phyloP scores from a whole-genome alignment of 2,797 vertebrate genomes.

The Alosa sapidissima region DNA sequence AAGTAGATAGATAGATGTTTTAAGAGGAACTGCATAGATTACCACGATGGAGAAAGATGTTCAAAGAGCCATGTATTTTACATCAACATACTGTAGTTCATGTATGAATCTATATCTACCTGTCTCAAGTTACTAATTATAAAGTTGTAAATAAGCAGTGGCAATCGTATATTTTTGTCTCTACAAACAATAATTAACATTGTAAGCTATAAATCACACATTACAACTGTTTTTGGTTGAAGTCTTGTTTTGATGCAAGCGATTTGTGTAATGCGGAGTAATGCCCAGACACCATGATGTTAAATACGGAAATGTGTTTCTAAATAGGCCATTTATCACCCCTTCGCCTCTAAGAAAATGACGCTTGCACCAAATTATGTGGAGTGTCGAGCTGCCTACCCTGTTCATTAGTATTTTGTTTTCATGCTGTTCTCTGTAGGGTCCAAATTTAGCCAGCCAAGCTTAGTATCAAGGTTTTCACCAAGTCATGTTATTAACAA shows the following conservation, averaged over 20 bases:
- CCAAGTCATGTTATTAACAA: conserved; percentile 19
- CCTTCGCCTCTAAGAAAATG: not conserved
- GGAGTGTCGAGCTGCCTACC: not conserved
- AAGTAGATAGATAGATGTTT: not conserved
- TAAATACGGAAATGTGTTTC: not conserved
- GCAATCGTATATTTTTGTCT: not conserved
- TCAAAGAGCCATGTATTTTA: too few species aligned
- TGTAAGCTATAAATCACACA: not conserved
- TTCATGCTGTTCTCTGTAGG: not conserved
- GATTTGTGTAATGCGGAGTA: not conserved
- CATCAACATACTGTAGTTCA: too few species aligned
- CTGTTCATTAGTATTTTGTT: conserved; percentile 3
- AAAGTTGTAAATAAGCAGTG: not conserved
- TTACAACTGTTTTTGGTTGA: not conserved
- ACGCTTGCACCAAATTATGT: not conserved
- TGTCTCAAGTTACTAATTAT: too few species aligned
- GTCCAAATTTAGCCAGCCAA: conserved; percentile 20
- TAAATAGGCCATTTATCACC: not conserved
- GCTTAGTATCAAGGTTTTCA: conserved; percentile 12
- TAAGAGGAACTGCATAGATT: not conserved
- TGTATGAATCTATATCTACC: too few species aligned
- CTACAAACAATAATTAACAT: not conserved
- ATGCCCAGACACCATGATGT: not conserved
- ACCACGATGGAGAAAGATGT: not conserved
- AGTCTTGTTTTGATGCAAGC: not conserved